phyloP scores from a whole-genome alignment of 1,140 invertebrate genomes.

The Diplogasteroides magnus region DNA sequence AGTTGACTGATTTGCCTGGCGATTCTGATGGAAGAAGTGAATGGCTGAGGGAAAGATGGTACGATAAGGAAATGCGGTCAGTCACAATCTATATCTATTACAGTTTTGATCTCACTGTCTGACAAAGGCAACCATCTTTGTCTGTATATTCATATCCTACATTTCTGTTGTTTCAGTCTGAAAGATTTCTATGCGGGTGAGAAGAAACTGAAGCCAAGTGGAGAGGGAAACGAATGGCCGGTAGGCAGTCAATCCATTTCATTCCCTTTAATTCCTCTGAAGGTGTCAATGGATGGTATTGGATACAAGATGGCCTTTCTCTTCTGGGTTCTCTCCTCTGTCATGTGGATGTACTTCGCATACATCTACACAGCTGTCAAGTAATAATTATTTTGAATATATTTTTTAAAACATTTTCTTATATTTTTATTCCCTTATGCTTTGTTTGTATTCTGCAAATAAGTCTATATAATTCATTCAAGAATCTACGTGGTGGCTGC shows the following conservation, averaged over 20 bases:
- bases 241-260: slow-evolving; percentile 35
- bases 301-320: slow-evolving; percentile 38
- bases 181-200: no score
- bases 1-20: slow-evolving; percentile 53
- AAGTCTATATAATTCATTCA: slow-evolving; percentile 11
- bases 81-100: no score
- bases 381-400: slow-evolving; percentile 4
- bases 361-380: slow-evolving; percentile 12
- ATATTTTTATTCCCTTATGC: no score
- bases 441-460: no score
- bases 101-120: no score
- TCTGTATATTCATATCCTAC: no score
- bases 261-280: slow-evolving; percentile 13
- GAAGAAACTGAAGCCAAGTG: slow-evolving; percentile 32
- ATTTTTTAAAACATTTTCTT: not conserved
- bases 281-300: slow-evolving; percentile 30
- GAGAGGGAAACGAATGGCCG: slow-evolving; percentile 40
- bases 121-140: no score
- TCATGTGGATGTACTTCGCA: slow-evolving; percentile 40
- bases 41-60: slow-evolving; percentile 72
- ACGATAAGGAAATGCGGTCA: slow-evolving; percentile 63
- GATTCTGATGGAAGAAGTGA: slow-evolving; percentile 59
- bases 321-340: slow-evolving; percentile 34
- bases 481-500: slow-evolving; percentile 30
- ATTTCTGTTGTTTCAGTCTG: no score